Evolutionary conservation across 1,140 invertebrate species (phyloP).

Genomic region (Littorina saxatilis): DNA sequence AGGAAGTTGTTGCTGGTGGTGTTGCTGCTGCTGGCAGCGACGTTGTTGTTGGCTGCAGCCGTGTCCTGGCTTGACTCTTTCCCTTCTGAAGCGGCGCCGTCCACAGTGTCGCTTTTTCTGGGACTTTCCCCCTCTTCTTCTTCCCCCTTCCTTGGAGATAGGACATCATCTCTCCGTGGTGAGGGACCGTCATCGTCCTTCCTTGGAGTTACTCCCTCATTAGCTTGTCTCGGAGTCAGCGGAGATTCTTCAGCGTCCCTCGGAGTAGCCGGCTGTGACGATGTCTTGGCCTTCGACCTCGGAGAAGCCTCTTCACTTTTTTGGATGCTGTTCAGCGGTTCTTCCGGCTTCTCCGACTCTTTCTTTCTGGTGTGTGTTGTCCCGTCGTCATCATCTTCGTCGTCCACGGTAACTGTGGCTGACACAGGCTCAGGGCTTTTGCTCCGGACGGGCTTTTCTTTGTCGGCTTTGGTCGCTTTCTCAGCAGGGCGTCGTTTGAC

Average conservation of each 20-base stretch:
- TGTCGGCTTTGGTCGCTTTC: no score
- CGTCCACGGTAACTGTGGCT: neutral
- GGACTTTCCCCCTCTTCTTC: neutral
- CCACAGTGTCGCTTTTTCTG: neutral
- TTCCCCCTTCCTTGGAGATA: constrained; percentile 10
- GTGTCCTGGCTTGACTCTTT: neutral
- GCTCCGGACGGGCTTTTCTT: neutral
- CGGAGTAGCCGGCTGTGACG: neutral
- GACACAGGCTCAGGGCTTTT: neutral
- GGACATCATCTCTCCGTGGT: neutral
- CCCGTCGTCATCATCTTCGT: neutral
- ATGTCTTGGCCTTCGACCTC: neutral
- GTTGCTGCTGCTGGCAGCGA: neutral
- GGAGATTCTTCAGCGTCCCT: neutral
- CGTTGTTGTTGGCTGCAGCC: neutral
- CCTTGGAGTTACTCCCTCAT: neutral
- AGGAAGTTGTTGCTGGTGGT: constrained; percentile 29
- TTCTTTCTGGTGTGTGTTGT: constrained; percentile 9
- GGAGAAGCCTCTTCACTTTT: neutral
- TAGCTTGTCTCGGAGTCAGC: neutral
- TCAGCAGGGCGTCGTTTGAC: neutral
- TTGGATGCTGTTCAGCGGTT: neutral
- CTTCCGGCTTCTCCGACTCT: neutral
- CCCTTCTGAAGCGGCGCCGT: neutral
- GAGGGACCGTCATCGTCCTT: neutral